A percentile compares a stretch with the other conserved stretches of the same genome.
phyloP scores from a whole-genome alignment of 1,140 invertebrate species.

The Lordiphosa clarofinis region DNA sequence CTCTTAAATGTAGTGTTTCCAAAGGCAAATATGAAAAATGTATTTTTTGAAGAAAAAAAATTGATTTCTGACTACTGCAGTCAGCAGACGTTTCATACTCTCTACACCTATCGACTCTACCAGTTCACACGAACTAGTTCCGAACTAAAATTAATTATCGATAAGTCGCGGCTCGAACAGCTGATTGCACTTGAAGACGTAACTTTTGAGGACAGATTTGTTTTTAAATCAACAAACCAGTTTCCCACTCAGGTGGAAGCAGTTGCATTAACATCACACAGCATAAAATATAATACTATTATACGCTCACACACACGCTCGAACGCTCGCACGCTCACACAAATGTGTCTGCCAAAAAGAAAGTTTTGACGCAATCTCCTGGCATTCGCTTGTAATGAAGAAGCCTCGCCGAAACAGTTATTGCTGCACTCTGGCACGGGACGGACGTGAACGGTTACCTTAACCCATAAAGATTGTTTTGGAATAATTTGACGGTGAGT shows the following conservation, averaged over 20 bases:
- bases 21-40: too few relatives aligned
- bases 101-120: too few relatives aligned
- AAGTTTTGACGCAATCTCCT: constrained; percentile 71
- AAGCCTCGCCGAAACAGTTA: constrained; percentile 57
- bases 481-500: constrained; percentile 23
- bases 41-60: too few relatives aligned
- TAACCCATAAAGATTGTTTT: constrained; percentile 13
- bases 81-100: too few relatives aligned
- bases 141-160: constrained; percentile 1
- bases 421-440: constrained; percentile 49
- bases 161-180: constrained; percentile 16
- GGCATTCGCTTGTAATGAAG: constrained; percentile 66
- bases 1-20: too few relatives aligned
- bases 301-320: constrained; percentile 17
- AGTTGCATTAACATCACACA: constrained; percentile 34
- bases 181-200: constrained; percentile 35
- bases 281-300: constrained; percentile 23
- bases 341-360: constrained; percentile 47
- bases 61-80: too few relatives aligned
- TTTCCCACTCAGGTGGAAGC: constrained; percentile 32
- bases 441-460: constrained; percentile 27
- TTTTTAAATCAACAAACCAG: constrained; percentile 17
- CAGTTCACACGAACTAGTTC: too few relatives aligned
- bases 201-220: constrained; percentile 5
- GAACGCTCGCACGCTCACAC: not conserved